A percentile compares a stretch with the other conserved stretches of the same genome.
Evolutionary conservation across 1,140 invertebrate genomes (phyloP).

Genomic region (Drosophila punjabiensis): DNA sequence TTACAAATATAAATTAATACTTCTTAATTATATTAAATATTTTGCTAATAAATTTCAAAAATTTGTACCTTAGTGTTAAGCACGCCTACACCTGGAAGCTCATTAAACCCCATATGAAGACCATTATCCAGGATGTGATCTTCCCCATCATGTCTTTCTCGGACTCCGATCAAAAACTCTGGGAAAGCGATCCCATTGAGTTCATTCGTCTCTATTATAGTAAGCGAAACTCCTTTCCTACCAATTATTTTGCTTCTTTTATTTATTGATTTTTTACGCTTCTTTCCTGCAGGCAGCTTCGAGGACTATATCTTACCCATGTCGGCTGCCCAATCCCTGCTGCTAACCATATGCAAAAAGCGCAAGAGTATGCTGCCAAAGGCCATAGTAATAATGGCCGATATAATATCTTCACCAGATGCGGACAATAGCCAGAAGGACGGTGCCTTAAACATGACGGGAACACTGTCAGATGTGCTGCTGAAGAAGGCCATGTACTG

Average conservation of each 20-base stretch:
- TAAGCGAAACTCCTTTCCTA: constrained; percentile 73
- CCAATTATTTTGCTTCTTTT: background rate
- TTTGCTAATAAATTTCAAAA: background rate
- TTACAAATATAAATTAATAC: no score
- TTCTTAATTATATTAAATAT: no score
- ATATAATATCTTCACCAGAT: constrained; percentile 85
- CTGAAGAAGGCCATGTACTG: constrained; percentile 97
- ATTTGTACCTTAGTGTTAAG: constrained; percentile 87
- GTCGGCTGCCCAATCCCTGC: constrained; percentile 95
- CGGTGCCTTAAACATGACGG: constrained; percentile 98
- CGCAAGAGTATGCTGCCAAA: constrained; percentile 97
- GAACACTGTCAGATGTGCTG: constrained; percentile 95
- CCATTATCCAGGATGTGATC: constrained; percentile 96
- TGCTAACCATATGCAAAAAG: constrained; percentile 96
- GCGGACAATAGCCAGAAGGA: constrained; percentile 95
- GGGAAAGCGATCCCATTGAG: constrained; percentile 97
- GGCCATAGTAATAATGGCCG: constrained; percentile 96
- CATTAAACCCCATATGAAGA: constrained; percentile 96
- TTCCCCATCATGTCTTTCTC: constrained; percentile 98
- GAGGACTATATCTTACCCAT: constrained; percentile 99
- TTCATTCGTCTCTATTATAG: constrained; percentile 99
- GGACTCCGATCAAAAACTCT: constrained; percentile 97
- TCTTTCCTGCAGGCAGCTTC: constrained; percentile 91
- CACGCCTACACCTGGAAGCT: constrained; percentile 98
- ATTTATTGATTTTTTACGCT: no score